A percentile compares a stretch with the other conserved stretches of the same genome.
These are phyloP conservation scores for Arnoldichthys spilopterus DNA, from an alignment of 2,797 vertebrate species.

Conservation along the genomic window DNA sequence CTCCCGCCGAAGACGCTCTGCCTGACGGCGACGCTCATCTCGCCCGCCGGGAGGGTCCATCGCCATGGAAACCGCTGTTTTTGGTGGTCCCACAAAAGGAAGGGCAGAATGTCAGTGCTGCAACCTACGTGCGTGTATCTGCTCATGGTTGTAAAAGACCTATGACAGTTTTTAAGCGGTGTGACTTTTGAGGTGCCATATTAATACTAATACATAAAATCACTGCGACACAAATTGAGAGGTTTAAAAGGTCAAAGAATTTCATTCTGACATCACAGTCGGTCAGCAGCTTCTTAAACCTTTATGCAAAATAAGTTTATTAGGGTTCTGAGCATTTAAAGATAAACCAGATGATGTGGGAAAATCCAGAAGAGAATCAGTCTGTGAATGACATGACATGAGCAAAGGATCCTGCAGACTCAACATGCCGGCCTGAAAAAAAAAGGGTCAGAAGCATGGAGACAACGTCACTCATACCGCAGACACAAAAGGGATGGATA, in stretches of 20 bases:
- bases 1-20: constrained; percentile 92
- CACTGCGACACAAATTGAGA: not conserved
- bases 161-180: not conserved
- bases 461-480: not conserved
- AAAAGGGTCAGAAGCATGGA: not conserved
- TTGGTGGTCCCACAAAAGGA: constrained; percentile 7
- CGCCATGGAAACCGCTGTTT: constrained; percentile 75
- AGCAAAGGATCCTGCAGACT: not conserved
- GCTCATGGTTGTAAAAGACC: not conserved
- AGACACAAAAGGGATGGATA: not conserved
- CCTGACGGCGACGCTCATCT: constrained; percentile 89
- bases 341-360: not conserved
- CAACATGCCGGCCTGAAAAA: not conserved
- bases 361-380: not conserved
- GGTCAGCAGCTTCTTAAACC: not conserved
- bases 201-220: not conserved
- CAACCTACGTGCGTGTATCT: not conserved
- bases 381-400: not conserved
- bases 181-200: not conserved
- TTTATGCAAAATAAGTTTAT: not conserved
- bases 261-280: not conserved
- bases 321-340: not conserved
- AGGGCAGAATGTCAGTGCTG: not conserved
- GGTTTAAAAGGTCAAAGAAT: not conserved
- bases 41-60: constrained; percentile 86